Percentiles rank a stretch among this genome's conserved stretches.
Conservation (phyloP, 1,140 invertebrate genomes). For the Pseudomyrmex gracilis region DNA sequence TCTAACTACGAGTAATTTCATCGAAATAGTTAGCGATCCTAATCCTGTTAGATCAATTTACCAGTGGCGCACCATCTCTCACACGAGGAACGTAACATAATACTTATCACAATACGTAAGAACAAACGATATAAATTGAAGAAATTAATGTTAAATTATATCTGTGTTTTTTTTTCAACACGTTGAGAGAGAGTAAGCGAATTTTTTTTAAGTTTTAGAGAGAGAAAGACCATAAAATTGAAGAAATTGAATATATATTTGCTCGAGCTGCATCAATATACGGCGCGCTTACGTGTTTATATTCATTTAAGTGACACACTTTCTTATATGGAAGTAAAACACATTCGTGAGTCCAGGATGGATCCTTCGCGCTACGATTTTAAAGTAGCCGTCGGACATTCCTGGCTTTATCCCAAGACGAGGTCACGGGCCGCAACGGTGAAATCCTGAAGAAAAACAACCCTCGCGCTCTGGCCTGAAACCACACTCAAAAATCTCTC, state of each 20-base stretch:
- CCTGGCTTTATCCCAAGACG: slow-evolving; percentile 27
- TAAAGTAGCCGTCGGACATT: slow-evolving; percentile 33
- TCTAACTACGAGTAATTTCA: slow-evolving; percentile 68
- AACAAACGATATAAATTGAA: no score
- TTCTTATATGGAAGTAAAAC: not conserved
- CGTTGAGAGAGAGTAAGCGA: no score
- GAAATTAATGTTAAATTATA: no score
- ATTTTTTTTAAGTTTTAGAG: no score
- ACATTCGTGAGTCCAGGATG: not conserved
- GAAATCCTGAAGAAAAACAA: slow-evolving; percentile 60
- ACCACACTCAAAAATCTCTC: slow-evolving; percentile 56
- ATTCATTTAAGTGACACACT: not conserved
- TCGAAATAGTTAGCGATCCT: slow-evolving; percentile 71
- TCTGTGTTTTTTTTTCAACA: no score
- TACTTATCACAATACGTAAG: not conserved
- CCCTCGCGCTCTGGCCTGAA: slow-evolving; percentile 26
- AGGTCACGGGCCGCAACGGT: slow-evolving; percentile 43
- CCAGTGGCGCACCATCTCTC: slow-evolving; percentile 19
- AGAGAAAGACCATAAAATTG: no score
- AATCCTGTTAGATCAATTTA: slow-evolving; percentile 70
- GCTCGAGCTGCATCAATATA: not conserved
- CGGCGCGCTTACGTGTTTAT: not conserved
- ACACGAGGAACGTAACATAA: slow-evolving; percentile 43
- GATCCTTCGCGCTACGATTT: slow-evolving; percentile 49
- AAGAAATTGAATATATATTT: no score